Evolutionary conservation across 2,113 vertebrate genomes (phyloP), one percentile per base, ranked within the genome.

Genomic region (Bos javanicus): DNA sequence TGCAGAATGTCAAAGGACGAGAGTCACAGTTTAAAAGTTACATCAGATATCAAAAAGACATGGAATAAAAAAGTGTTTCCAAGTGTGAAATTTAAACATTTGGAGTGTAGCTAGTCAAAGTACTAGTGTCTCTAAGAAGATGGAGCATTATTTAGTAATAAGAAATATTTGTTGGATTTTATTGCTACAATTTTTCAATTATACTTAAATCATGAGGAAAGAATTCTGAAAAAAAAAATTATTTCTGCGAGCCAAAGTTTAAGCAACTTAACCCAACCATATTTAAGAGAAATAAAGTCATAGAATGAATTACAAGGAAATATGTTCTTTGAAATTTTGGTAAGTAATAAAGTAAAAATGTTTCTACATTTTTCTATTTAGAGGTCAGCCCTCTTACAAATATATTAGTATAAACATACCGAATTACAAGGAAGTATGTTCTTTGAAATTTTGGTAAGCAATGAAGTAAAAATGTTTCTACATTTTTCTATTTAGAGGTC

Each of bases 221-320:
- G 26, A 97, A 87, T 90, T 28, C 36, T 81, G 21, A 95, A 21
- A 81, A 3, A 3, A 2, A 36, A 39, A 39, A 16, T 0, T 21
- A 46, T 46, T 82, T 59, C 7, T 84, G 5, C 56, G 21, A 74
- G 43, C 33, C 78, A 87, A 95, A 28, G 26, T 93, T 94, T 57
- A 82, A 93, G 15, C 74, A 96, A 57, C 16, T 82, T 62, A 81
- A 85, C 4, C 5, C 52, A 90, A 92, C 3, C 9, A 48, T 60
- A 46, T 82, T 82, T 92, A 84, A 87, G 57, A 87, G n/a, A 94
- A 90, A 94, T 57, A 80, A 94, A 95, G 21, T 76, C 39, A 84
- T 1, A n/a, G 33, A 96, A 91, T 15, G 4, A 91, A 93, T 71
- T 57, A 17, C 5, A 91, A 86, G 84, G 17, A 67, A 97, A 33